Evolutionary conservation across 2,888 invertebrate genomes (phyloP), one percentile per base, ranked within the genome.

Genomic region (Folsomia candida): DNA sequence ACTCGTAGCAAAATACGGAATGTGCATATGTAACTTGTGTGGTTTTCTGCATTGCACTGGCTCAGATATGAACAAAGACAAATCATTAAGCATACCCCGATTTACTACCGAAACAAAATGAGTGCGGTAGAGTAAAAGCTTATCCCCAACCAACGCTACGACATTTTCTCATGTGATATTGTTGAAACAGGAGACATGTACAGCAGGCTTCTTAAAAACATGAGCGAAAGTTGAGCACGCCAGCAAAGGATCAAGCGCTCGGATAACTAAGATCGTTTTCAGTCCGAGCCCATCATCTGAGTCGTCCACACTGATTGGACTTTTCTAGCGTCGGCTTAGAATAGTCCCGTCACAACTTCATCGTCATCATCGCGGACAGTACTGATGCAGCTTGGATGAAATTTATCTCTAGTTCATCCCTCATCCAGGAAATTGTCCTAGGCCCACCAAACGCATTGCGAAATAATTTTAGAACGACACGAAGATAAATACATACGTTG

Each of bases 221-320:
- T 24, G 60, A 60, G 60, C 24, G 62, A 28, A 28, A 62, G 62
- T 29, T 62, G 29, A 9, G 20, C 22, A 29, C 62, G 6, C 27
- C 18, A 24, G 11, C 22, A 14, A 26, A 66, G 27, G n/a, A 66
- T 27, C 24, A 18, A n/a, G 59, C 37, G 64, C 47, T 20, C 24
- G 54, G 61, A 58, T 69, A 25, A 69, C 66, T 65, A 65, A 37
- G 66, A 67, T 27, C 6, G 57, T 69, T 58, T 69, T 72, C 75
- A 75, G 75, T 75, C 72, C 75, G 63, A 75, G 70, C 70, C 71
- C 72, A 71, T 72, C 75, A 75, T 69, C 71, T 62, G 72, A 75
- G 51, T 61, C 63, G 70, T 67, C 69, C 70, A 72, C 68, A 70
- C 70, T 65, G 71, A 75, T 72, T 66, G 72, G 70, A 70, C 70